Base-by-base conservation (phyloP, 1,140 invertebrate species). In the Andricus grossulariae region DNA sequence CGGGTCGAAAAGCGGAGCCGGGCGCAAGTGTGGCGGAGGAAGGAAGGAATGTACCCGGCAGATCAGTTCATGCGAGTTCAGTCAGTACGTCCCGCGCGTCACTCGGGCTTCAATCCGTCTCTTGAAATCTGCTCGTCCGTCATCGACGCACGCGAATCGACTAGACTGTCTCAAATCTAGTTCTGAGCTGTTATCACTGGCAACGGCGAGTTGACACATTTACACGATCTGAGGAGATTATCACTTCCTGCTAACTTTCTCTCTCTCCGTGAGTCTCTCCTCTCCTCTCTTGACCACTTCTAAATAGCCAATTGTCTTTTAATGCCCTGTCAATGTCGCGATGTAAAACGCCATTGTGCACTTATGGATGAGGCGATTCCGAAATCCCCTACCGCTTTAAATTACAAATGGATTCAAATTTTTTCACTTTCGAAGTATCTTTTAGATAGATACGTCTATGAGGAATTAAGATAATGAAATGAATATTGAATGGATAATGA, bases 11-110 rank as follows among this genome's bases (percentile, higher is more conserved):
- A 82, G 75, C 74, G 74, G 60, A 75, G 73, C 74, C 76, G 81
- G 77, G 83, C 82, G 80, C 84, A 83, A 85, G 79, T 80, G 72
- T 84, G 74, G 81, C 70, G 66, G 39, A 11, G 8, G 77, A 84
- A 86, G 85, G 83, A 86, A 84, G 79, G 75, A 76, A 76, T 76
- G 60, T 76, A 76, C 75, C 70, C 75, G 70, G 75, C 70, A 72
- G 75, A 76, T 76, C 75, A 76, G 75, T 71, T 76, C 51, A 70
- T 71, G 16, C 52, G 21, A 50, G 60, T 66, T 71, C 50, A 39
- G 74, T 19, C 25, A 80, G 76, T 83, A 50, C 77, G 79, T 72
- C 54, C 78, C 76, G 81, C 77, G 79, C 78, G 71, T 66, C 74
- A 76, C 81, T 71, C 75, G 75, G 78, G 83, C 80, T 71, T 39